Evolutionary conservation across 1,140 invertebrate species (phyloP).

Genomic region (Cecropterus lyciades): DNA sequence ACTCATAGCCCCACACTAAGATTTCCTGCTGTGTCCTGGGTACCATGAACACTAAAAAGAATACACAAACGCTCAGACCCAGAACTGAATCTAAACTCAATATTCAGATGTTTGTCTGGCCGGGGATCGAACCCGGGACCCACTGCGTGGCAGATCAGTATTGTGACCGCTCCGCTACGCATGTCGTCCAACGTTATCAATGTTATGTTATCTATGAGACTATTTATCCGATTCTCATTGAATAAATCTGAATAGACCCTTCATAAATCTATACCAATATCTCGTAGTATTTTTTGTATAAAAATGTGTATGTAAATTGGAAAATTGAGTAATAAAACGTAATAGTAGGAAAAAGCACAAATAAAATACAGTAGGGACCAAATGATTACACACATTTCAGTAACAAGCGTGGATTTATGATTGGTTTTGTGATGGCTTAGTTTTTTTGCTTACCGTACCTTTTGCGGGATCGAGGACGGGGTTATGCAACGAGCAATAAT

Average conservation of each 20-base stretch:
- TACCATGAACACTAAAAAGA: no score
- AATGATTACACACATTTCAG: slow-evolving; percentile 28
- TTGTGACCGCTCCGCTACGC: no score
- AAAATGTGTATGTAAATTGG: slow-evolving; percentile 22
- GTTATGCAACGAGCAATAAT: slow-evolving; percentile 14
- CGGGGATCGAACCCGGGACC: no score
- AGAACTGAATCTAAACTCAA: no score
- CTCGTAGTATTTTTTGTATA: neutral
- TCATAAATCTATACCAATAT: neutral
- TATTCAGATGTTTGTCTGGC: no score
- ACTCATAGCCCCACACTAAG: no score
- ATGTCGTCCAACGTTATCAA: no score
- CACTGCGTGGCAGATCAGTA: no score
- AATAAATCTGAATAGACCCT: neutral
- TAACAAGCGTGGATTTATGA: slow-evolving; percentile 35
- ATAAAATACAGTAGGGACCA: slow-evolving; percentile 19
- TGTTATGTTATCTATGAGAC: no score
- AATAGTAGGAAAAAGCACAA: slow-evolving; percentile 20
- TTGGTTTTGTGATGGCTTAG: neutral
- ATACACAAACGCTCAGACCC: no score
- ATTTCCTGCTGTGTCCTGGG: no score
- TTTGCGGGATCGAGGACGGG: slow-evolving; percentile 2
- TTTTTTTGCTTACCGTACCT: slow-evolving; percentile 8
- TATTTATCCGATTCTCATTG: neutral
- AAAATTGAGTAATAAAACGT: slow-evolving; percentile 33